Base-by-base conservation (phyloP, 2,113 vertebrate genomes). In the Plecturocebus donacophilus region DNA sequence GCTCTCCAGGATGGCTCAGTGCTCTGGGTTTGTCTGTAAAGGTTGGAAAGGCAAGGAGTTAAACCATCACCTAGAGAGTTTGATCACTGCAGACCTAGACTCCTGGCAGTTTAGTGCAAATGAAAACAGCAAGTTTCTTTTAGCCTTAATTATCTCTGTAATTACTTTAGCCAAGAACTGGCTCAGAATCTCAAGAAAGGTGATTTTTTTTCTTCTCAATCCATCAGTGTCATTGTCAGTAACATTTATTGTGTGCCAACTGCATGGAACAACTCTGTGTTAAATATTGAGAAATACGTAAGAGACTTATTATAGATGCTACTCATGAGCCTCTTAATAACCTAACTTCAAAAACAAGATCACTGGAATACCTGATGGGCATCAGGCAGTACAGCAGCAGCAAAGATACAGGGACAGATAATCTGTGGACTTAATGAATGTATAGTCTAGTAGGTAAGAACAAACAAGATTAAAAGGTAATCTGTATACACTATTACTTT, bases 91-190 rank as follows among this genome's bases (percentile, higher is more conserved):
- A 87, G 42, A 91, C 86, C n/a, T 47, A 71, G 66, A 95, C 14
- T 91, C 61, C 75, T 30, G 38, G 92, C 66, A 90, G 49, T 58
- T 90, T 38, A 16, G 56, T 61, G 58, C 56, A 93, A 97, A 92
- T 92, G 56, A 92, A 95, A 96, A 94, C 81, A 94, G 35, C 38
- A 66, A 80, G 80, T 84, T 91, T 97, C 58, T 73, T 94, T 94
- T 58, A n/a, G 42, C 21, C 38, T 90, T 95, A 93, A 97, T 97
- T 96, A 82, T 94, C 76, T 97, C 71, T 75, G 45, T 96, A 84
- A 96, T 97, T 97, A 91, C 75, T 73, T 97, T 52, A 75, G 49
- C 64, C 40, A 56, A 92, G 61, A 92, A 61, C 21, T 70, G 92
- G 5, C 40, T 76, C 35, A 90, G 80, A 96, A 87, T 87, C 56